Conservation (phyloP, 2,797 vertebrate species). For the Chaetophractus vellerosus region DNA sequence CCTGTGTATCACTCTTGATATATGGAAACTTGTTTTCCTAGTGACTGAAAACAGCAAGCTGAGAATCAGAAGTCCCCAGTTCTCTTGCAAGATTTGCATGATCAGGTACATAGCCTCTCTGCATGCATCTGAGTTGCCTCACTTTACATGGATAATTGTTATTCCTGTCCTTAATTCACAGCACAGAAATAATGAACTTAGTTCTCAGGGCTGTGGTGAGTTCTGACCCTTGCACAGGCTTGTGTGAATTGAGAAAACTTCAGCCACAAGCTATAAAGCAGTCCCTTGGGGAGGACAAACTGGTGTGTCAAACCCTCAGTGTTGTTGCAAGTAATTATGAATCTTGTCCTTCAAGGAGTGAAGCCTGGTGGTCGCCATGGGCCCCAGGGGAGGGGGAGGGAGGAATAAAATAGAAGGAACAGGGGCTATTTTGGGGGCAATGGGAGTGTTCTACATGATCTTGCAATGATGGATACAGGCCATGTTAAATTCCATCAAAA, state of each 20-base stretch:
- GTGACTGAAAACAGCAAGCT: conserved; percentile 7
- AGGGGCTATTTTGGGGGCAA: no score
- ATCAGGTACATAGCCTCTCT: background rate
- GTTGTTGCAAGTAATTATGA: no score
- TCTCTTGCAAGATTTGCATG: background rate
- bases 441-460: no score
- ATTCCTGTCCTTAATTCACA: background rate
- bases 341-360: no score
- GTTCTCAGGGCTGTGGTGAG: background rate
- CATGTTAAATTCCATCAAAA: no score
- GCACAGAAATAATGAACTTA: background rate
- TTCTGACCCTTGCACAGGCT: background rate
- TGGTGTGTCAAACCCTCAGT: no score
- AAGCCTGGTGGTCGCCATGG: no score
- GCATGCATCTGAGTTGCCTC: conserved; percentile 13
- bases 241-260: background rate
- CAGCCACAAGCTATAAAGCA: background rate
- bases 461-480: no score
- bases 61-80: conserved; percentile 24
- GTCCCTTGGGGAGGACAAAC: background rate
- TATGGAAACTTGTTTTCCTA: conserved; percentile 24
- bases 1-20: background rate
- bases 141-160: background rate
- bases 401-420: no score
- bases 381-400: no score